Conservation (phyloP, 1,140 invertebrate genomes). For the Zaprionus davidi region DNA sequence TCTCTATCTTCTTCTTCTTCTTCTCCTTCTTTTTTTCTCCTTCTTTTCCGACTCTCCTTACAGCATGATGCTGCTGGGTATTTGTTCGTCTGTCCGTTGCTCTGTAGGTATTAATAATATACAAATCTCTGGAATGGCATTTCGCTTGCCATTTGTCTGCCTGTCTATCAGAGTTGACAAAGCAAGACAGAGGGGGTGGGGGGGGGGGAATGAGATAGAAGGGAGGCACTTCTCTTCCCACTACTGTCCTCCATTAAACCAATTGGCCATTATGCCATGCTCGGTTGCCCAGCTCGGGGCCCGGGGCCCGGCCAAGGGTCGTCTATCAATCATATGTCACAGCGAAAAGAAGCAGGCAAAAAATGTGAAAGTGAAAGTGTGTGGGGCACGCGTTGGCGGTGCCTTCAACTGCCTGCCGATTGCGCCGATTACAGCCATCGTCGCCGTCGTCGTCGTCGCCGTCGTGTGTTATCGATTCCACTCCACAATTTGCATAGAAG, state of each 20-base stretch:
- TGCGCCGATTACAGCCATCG: not conserved
- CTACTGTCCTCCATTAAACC: conserved; percentile 32
- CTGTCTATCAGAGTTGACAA: conserved; percentile 48
- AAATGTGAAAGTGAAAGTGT: not conserved
- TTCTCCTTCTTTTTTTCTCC: not conserved
- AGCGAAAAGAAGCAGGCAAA: not conserved
- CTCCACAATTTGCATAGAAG: conserved; percentile 33
- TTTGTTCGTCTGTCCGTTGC: not conserved
- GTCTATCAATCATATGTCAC: conserved; percentile 52
- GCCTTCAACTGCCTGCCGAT: not conserved
- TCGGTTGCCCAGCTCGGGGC: conserved; percentile 25
- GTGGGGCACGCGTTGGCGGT: conserved; percentile 14
- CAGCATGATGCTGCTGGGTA: not conserved
- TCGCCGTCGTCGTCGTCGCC: not conserved
- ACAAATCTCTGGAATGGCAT: conserved; percentile 40
- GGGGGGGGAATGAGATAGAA: not conserved
- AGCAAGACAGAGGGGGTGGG: not conserved
- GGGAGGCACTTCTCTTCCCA: not conserved
- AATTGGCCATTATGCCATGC: conserved; percentile 49
- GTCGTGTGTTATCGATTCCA: not conserved
- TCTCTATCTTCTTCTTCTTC: not conserved
- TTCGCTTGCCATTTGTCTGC: conserved; percentile 44
- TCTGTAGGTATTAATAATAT: not conserved
- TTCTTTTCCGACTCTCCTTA: not conserved
- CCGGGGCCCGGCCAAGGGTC: conserved; percentile 15